Conservation (phyloP, 2,888 invertebrate genomes). For the Ferdinandea cuprea region DNA sequence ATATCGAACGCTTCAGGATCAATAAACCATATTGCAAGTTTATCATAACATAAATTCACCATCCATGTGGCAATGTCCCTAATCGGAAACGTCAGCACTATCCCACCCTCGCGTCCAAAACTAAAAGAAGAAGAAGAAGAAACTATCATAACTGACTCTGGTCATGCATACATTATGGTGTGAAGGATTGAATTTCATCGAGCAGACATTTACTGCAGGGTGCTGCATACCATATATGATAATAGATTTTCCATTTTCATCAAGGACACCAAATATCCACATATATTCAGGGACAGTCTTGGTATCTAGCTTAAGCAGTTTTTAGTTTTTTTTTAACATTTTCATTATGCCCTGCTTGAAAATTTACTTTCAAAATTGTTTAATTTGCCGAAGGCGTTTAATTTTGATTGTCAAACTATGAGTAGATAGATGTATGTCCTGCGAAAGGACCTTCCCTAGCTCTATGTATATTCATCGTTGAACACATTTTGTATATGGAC, state of each 20-base stretch:
- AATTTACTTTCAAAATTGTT: constrained; percentile 57
- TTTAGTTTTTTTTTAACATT: neutral
- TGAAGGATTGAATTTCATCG: constrained; percentile 24
- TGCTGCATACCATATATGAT: constrained; percentile 21
- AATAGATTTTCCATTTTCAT: constrained; percentile 33
- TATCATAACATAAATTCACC: constrained; percentile 24
- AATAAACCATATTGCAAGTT: constrained; percentile 13
- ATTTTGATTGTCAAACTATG: constrained; percentile 58
- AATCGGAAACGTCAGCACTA: constrained; percentile 18
- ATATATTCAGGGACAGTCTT: constrained; percentile 31
- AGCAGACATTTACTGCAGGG: constrained; percentile 37
- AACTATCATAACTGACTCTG: constrained; percentile 23
- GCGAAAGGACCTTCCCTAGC: constrained; percentile 16
- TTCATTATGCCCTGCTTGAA: constrained; percentile 1
- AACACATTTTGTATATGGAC: constrained; percentile 35
- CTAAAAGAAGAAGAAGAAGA: constrained; percentile 10
- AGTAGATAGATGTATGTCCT: neutral
- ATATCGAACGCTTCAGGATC: neutral
- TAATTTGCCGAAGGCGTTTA: constrained; percentile 60
- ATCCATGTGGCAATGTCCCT: constrained; percentile 6
- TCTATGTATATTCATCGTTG: neutral
- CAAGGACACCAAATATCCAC: constrained; percentile 49
- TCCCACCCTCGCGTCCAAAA: no score
- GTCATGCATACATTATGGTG: neutral
- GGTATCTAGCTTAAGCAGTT: constrained; percentile 8